Percentiles rank a stretch among this genome's conserved stretches.
Conservation (phyloP, 2,888 invertebrate species). For the Volucella zonaria region DNA sequence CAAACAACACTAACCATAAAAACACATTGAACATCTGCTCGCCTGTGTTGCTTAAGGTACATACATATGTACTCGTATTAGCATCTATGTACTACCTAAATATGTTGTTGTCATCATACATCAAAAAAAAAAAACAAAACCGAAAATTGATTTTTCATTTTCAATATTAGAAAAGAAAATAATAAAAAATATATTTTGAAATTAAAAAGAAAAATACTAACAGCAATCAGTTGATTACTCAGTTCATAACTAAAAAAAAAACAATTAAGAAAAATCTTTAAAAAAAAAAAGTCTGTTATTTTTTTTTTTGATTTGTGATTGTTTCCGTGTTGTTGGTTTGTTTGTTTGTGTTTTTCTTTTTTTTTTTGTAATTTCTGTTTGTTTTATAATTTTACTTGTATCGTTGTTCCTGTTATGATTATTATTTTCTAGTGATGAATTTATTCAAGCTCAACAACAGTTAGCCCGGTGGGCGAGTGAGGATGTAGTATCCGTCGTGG, state of each 20-base stretch:
- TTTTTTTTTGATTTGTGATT: constrained; percentile 35
- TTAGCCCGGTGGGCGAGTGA: constrained; percentile 97
- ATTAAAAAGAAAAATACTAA: background rate
- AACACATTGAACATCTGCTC: constrained; percentile 56
- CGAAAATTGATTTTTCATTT: constrained; percentile 25
- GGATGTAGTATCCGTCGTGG: constrained; percentile 87
- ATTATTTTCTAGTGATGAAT: constrained; percentile 97
- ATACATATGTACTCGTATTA: constrained; percentile 44
- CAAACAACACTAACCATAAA: constrained; percentile 62
- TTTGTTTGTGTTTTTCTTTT: constrained; percentile 69
- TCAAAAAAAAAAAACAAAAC: constrained; percentile 38
- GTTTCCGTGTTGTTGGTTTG: constrained; percentile 71
- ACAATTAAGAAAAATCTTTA: background rate
- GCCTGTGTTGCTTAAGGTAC: constrained; percentile 55
- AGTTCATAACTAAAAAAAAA: constrained; percentile 39
- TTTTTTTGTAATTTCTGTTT: constrained; percentile 62
- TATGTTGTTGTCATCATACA: constrained; percentile 66
- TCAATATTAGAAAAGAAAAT: constrained; percentile 10
- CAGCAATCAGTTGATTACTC: constrained; percentile 25
- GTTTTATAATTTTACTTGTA: constrained; percentile 82
- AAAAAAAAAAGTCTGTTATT: constrained; percentile 44
- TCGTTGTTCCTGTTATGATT: constrained; percentile 89
- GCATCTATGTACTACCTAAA: constrained; percentile 48
- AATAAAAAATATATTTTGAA: background rate
- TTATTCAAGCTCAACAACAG: constrained; percentile 98